A percentile compares a stretch with the other conserved stretches of the same genome.
Evolutionary conservation across 2,113 vertebrate genomes (phyloP).

Genomic region (Arvicanthis niloticus): DNA sequence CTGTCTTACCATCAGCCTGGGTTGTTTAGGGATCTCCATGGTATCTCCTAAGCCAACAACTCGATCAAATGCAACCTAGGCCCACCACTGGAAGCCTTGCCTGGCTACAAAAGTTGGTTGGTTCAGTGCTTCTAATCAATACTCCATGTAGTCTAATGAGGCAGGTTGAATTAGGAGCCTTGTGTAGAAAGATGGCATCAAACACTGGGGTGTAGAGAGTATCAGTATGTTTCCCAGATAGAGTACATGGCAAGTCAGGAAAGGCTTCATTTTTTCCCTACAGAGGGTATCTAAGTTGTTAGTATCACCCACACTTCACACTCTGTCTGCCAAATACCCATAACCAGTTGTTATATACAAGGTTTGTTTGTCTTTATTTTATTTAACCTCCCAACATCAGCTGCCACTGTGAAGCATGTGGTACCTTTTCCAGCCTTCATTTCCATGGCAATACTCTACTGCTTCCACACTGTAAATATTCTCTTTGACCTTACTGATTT

Average conservation of each 20-base stretch:
- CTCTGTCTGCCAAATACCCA: background rate
- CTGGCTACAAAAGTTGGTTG: background rate
- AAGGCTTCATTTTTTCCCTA: background rate
- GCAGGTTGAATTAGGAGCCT: background rate
- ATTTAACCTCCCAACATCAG: background rate
- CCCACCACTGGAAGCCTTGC: background rate
- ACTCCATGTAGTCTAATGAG: background rate
- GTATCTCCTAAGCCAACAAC: background rate
- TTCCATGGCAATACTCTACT: background rate
- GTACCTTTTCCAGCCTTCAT: background rate
- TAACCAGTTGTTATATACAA: background rate
- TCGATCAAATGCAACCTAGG: background rate
- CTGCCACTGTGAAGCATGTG: background rate
- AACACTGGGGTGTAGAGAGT: background rate
- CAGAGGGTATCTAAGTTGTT: background rate
- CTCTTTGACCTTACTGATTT: background rate
- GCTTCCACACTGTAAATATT: background rate
- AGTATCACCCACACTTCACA: background rate
- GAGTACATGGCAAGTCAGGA: background rate
- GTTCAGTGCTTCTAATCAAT: background rate
- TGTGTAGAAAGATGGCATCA: background rate
- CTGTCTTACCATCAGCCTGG: background rate
- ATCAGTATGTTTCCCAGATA: background rate
- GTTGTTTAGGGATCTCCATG: background rate
- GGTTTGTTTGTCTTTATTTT: background rate